phyloP scores from a whole-genome alignment of 2,113 vertebrate genomes.

The Coracopsis vasa region DNA sequence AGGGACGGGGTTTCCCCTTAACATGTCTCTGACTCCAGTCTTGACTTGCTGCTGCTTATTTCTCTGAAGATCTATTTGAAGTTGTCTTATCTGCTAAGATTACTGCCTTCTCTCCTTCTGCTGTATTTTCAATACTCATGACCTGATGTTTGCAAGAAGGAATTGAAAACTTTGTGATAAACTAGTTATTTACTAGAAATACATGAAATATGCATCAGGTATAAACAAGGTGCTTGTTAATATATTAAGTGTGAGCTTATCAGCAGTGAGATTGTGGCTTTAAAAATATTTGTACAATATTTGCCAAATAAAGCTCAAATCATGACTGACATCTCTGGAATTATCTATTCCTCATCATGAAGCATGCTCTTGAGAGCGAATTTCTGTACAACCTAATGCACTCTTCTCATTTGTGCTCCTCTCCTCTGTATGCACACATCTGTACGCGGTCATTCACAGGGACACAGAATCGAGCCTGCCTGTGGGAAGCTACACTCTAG shows the following conservation, averaged over 20 bases:
- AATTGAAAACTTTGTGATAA: neutral
- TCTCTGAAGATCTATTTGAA: neutral
- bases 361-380: neutral
- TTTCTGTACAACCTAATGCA: accelerated
- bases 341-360: neutral
- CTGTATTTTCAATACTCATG: neutral
- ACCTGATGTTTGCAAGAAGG: neutral
- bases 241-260: neutral
- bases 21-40: neutral
- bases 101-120: neutral
- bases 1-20: neutral
- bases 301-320: neutral
- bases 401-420: accelerated
- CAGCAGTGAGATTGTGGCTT: neutral
- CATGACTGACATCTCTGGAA: neutral
- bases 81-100: neutral
- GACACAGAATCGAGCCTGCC: neutral
- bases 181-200: neutral
- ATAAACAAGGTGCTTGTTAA: neutral
- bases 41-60: neutral
- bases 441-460: neutral
- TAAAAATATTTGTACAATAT: neutral
- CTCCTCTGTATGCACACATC: neutral
- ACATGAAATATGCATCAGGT: neutral
- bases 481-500: neutral